Evolutionary conservation across 2,113 vertebrate genomes (phyloP), one percentile per base, ranked within the genome.

Genomic region (Limanda limanda): DNA sequence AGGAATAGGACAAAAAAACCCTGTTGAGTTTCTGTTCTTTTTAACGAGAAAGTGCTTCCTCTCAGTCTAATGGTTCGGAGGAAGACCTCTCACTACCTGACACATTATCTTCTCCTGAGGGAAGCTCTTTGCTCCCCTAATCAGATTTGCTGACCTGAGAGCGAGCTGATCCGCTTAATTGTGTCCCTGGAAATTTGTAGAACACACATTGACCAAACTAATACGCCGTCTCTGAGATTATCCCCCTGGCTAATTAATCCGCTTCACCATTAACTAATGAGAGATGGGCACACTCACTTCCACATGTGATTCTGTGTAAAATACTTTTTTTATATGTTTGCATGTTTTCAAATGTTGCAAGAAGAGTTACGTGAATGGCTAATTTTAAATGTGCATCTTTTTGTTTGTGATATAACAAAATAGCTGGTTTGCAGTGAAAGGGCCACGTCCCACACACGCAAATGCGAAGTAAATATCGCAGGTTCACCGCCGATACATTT

Each of bases 161-260:
- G 59, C 42, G 66, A 84, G 48, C 55, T 59, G 45, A 83, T 89
- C 64, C 69, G 48, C 27, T 86, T 86, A 88, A 87, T 86, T 9
- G 65, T 59, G 48, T 89, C 77, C 56, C 78, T 87, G 78, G 78
- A 81, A 66, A 84, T 81, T 69, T 68, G 74, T 66, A 60, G 3
- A 74, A 75, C 64, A 71, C 63, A 47, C 37, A 74, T 56, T 31
- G 48, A 61, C 70, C 55, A 61, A 68, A 65, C 64, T 72, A 71
- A 84, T 68, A 23, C 0, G 1, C 56, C 47, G 40, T 63, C 40
- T 73, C 40, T 73, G 77, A 71, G 67, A 86, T 81, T 74, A 59
- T 76, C 65, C 64, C n/a, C 21, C 21, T 8, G 23, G 58, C 25
- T 82, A 64, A 89, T 85, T 79, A 75, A 81, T 83, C 54, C 61